These are phyloP conservation scores for Mantis religiosa DNA, from an alignment of 2,888 invertebrate genomes.

Conservation along the genomic window DNA sequence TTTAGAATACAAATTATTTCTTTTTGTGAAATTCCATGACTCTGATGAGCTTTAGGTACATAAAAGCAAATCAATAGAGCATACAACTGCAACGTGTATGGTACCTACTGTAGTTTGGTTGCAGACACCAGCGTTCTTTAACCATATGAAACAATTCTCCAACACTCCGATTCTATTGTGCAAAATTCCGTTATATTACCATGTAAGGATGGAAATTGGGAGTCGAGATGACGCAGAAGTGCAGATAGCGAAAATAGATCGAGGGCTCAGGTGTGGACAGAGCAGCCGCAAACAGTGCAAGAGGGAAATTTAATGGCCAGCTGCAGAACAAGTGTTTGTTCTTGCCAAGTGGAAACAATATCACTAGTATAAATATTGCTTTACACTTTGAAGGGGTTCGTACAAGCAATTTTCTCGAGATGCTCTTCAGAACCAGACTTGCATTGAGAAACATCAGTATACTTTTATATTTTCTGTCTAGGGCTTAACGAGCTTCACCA, in stretches of 20 bases:
- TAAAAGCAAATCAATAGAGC: too few species aligned
- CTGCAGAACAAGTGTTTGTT: neutral
- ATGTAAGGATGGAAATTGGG: neutral
- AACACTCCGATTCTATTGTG: neutral
- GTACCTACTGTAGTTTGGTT: too few species aligned
- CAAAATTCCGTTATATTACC: neutral
- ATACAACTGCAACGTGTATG: too few species aligned
- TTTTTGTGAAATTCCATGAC: too few species aligned
- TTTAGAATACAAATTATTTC: too few species aligned
- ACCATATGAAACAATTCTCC: neutral
- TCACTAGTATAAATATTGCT: neutral
- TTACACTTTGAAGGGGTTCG: neutral
- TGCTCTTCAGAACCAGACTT: neutral
- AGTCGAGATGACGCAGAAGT: neutral
- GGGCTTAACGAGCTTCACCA: too few species aligned
- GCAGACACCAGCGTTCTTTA: too few species aligned
- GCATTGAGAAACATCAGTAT: too few species aligned
- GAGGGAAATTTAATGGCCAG: neutral
- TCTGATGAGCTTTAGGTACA: too few species aligned
- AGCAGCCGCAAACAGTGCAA: neutral
- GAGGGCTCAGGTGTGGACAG: neutral
- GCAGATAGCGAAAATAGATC: neutral
- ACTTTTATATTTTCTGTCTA: too few species aligned
- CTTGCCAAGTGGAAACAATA: neutral
- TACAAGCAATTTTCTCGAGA: neutral